These are phyloP conservation scores for Ptyas mucosa DNA, from an alignment of 2,113 vertebrate genomes.

Conservation along the genomic window DNA sequence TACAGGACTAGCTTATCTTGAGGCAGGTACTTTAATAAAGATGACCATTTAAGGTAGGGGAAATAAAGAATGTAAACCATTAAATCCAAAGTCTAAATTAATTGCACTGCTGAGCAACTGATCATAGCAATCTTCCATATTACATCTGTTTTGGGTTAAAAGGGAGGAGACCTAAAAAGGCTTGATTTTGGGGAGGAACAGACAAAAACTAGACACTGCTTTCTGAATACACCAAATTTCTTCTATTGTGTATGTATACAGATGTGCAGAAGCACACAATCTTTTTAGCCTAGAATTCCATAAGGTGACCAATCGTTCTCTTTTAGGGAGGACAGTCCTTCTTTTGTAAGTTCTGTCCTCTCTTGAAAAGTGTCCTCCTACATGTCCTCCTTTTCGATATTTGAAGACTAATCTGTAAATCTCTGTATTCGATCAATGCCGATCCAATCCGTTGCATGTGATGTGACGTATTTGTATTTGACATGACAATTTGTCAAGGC, in stretches of 20 bases:
- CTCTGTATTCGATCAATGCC: too few relatives aligned
- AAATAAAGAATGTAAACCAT: not conserved
- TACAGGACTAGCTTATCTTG: not conserved
- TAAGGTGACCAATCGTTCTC: too few relatives aligned
- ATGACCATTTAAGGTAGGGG: not conserved
- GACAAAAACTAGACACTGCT: not conserved
- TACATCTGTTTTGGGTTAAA: not conserved
- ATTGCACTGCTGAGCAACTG: not conserved
- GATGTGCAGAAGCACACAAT: not conserved
- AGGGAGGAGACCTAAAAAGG: not conserved
- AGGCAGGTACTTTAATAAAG: not conserved
- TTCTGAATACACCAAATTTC: not conserved
- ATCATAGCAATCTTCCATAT: not conserved
- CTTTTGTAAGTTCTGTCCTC: too few relatives aligned
- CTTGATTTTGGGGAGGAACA: not conserved
- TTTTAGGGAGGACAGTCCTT: too few relatives aligned
- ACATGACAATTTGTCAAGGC: too few relatives aligned
- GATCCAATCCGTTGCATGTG: too few relatives aligned
- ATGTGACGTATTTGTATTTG: too few relatives aligned
- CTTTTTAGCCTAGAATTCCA: not conserved
- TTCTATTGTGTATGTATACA: not conserved
- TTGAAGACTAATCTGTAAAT: too few relatives aligned
- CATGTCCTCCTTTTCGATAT: too few relatives aligned
- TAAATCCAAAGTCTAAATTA: not conserved
- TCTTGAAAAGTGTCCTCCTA: too few relatives aligned